A percentile compares a stretch with the other conserved stretches of the same genome.
phyloP scores from a whole-genome alignment of 1,140 invertebrate genomes.

The Drosophila virilis region DNA sequence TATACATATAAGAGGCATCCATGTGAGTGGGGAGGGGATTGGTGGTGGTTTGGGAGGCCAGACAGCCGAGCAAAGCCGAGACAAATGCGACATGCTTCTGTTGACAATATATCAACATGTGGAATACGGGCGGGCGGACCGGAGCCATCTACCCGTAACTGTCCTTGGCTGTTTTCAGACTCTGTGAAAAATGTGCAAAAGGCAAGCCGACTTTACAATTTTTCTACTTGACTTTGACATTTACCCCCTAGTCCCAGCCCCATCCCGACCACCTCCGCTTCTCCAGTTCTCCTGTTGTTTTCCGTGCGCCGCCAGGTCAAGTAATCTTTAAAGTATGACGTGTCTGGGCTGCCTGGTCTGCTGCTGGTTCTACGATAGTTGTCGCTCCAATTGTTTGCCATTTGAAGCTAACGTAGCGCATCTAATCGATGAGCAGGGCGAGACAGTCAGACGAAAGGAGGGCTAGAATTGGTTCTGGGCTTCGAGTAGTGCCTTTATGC shows the following conservation, averaged over 20 bases:
- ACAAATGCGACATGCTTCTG: conserved; percentile 82
- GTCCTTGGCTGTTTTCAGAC: conserved; percentile 4
- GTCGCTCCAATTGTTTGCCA: conserved; percentile 11
- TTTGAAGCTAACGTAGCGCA: conserved; percentile 43
- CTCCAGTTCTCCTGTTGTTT: conserved; percentile 1
- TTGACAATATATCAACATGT: conserved; percentile 83
- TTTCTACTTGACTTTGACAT: conserved; percentile 68
- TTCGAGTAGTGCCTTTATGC: too few relatives aligned
- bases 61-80: conserved; percentile 53
- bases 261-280: too few relatives aligned
- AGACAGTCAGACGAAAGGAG: background rate
- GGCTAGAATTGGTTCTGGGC: background rate
- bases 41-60: conserved; percentile 2
- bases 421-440: conserved; percentile 55
- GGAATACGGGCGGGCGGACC: conserved; percentile 34
- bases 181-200: conserved; percentile 58
- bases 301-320: conserved; percentile 28
- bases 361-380: background rate
- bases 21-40: background rate
- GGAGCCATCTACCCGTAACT: background rate
- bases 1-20: conserved; percentile 9
- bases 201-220: conserved; percentile 57
- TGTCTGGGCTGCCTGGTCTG: background rate
- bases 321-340: conserved; percentile 26
- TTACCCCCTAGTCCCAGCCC: background rate